These are phyloP conservation scores for Philopedon plagiatum DNA, from an alignment of 2,888 invertebrate genomes.

Conservation along the genomic window DNA sequence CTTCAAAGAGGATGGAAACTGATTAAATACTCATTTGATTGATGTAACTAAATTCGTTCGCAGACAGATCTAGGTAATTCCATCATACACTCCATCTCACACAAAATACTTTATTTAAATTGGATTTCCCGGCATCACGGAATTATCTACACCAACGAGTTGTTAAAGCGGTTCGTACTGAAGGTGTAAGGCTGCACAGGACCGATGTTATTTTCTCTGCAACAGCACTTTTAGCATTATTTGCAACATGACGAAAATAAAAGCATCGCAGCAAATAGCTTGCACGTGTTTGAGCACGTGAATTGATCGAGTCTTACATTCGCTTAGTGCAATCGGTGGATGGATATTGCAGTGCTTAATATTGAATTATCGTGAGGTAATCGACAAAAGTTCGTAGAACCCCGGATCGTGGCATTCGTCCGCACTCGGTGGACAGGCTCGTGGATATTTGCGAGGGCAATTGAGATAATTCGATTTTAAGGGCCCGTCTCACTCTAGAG, in stretches of 20 bases:
- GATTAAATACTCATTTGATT: background rate
- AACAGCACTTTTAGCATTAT: background rate
- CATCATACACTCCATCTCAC: constrained; percentile 22
- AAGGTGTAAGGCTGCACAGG: background rate
- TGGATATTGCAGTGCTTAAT: no score
- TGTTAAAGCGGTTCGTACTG: constrained; percentile 3
- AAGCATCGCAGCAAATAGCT: constrained; percentile 1
- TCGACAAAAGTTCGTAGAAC: no score
- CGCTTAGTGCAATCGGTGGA: background rate
- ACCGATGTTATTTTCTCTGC: constrained; percentile 18
- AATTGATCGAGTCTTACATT: background rate
- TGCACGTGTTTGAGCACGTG: background rate
- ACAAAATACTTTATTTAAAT: constrained; percentile 28
- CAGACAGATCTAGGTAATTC: constrained; percentile 15
- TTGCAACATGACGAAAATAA: constrained; percentile 7
- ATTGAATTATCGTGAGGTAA: no score
- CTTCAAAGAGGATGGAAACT: background rate
- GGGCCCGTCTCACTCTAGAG: no score
- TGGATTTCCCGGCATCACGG: constrained; percentile 10
- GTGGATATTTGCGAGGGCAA: no score
- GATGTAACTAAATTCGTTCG: constrained; percentile 13
- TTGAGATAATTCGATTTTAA: no score
- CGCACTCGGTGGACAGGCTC: no score
- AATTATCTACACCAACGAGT: constrained; percentile 18
- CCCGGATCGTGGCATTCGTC: no score